These are phyloP conservation scores for Ornithoptera priamus DNA, from an alignment of 2,888 invertebrate species.

Conservation along the genomic window DNA sequence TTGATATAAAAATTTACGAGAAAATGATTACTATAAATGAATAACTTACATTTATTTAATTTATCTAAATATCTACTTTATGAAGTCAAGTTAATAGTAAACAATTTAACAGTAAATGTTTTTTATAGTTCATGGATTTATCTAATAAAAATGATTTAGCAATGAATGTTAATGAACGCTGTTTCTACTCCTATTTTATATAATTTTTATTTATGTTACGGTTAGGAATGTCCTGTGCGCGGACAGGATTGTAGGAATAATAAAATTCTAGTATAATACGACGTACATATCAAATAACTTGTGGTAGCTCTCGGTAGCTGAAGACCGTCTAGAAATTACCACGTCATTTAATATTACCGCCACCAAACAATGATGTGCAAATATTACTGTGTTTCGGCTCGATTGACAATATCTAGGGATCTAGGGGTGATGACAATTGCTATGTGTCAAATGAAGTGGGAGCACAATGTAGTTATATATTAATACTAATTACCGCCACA, in stretches of 20 bases:
- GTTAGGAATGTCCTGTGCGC: neutral
- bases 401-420: too few species aligned
- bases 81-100: neutral
- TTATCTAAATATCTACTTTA: neutral
- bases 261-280: neutral
- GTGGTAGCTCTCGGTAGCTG: too few species aligned
- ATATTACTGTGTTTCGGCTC: too few species aligned
- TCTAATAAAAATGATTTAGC: neutral
- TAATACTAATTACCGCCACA: too few species aligned
- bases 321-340: too few species aligned
- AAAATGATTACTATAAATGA: neutral
- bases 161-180: conserved; percentile 1
- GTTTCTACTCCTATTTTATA: neutral
- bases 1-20: neutral
- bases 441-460: too few species aligned
- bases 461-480: too few species aligned
- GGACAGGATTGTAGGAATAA: neutral
- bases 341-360: too few species aligned
- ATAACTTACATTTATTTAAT: too few species aligned
- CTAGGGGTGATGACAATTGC: too few species aligned
- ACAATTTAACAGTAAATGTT: neutral
- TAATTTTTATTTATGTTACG: neutral
- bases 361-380: too few species aligned
- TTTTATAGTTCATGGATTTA: neutral
- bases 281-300: neutral